phyloP scores from a whole-genome alignment of 2,113 vertebrate genomes.

The Thalassarche chlororhynchos region DNA sequence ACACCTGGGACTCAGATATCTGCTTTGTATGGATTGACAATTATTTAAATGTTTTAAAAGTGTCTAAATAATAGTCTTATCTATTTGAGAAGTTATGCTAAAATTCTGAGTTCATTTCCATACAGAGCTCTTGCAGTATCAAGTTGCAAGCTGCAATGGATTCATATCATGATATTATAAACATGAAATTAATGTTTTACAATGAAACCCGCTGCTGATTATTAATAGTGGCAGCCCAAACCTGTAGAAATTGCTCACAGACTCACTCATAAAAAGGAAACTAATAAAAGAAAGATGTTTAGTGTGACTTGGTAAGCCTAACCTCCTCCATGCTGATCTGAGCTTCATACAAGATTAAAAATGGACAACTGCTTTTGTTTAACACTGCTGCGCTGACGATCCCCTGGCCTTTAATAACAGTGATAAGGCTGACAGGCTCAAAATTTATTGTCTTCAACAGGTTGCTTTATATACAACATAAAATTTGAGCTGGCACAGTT shows the following conservation, averaged over 20 bases:
- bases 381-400: not conserved
- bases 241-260: not conserved
- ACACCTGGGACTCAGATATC: not conserved
- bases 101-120: not conserved
- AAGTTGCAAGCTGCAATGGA: not conserved
- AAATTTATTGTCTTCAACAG: conserved; percentile 53
- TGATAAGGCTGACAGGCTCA: conserved; percentile 23
- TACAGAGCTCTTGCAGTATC: not conserved
- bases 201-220: not conserved
- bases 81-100: not conserved
- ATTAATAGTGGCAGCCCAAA: not conserved
- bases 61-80: not conserved
- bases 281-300: not conserved
- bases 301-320: not conserved
- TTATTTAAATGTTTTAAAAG: not conserved
- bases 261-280: not conserved
- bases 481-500: conserved; percentile 38
- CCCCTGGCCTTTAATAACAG: conserved; percentile 41
- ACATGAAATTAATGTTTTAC: not conserved
- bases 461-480: conserved; percentile 67
- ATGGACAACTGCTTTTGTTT: conserved; percentile 36
- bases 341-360: conserved; percentile 28
- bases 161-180: not conserved
- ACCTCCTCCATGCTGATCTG: not conserved
- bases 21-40: not conserved